These are phyloP conservation scores for Odocoileus hemionus DNA, from an alignment of 2,113 vertebrate species.

Conservation along the genomic window DNA sequence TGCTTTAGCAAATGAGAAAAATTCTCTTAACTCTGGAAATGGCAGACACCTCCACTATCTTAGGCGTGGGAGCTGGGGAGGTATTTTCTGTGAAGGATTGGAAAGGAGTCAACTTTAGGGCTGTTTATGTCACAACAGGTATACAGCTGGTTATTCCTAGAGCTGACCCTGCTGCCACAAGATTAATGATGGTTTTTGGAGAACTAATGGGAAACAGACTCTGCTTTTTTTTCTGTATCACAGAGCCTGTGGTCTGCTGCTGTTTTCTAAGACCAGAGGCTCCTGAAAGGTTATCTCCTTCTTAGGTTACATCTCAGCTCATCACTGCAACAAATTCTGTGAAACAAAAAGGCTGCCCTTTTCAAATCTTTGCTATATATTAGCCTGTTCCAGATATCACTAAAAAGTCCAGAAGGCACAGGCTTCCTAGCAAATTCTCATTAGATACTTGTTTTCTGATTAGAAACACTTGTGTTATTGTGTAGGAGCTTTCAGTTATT, in stretches of 20 bases:
- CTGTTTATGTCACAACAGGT: neutral
- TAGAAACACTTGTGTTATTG: neutral
- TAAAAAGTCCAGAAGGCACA: neutral
- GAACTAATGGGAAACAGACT: constrained; percentile 24
- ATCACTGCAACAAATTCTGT: neutral
- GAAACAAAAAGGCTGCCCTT: neutral
- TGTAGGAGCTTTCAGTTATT: neutral
- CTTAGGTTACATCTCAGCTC: neutral
- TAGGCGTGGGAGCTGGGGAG: neutral
- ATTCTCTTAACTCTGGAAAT: neutral
- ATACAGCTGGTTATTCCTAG: neutral
- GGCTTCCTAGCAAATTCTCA: neutral
- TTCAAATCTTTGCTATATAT: neutral
- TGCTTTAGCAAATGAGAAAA: neutral
- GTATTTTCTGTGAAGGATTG: neutral
- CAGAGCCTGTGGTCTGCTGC: neutral
- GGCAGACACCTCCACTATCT: neutral
- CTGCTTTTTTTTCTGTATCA: neutral
- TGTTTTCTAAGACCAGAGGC: neutral
- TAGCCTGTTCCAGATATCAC: neutral
- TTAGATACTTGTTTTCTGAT: neutral
- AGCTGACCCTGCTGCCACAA: neutral
- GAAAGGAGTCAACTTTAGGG: neutral
- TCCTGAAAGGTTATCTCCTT: neutral
- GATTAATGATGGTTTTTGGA: neutral